Conservation (phyloP, 2,797 vertebrate species). For the Chromis chromis region DNA sequence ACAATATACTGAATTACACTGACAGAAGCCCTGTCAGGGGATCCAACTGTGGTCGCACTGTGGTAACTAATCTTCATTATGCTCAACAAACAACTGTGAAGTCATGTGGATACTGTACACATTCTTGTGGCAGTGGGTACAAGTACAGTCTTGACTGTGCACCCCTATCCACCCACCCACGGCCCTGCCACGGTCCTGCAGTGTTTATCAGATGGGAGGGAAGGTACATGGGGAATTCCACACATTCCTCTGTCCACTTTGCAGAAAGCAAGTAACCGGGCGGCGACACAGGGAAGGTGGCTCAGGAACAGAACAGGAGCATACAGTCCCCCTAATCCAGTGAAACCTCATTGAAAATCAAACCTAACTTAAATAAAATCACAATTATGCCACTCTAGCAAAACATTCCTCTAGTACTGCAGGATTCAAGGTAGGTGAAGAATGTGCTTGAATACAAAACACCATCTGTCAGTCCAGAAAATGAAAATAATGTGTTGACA, state of each 20-base stretch:
- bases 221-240: slow-evolving; percentile 79
- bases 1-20: slow-evolving; percentile 26
- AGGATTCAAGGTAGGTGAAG: slow-evolving; percentile 47
- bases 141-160: slow-evolving; percentile 68
- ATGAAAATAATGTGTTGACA: slow-evolving; percentile 69
- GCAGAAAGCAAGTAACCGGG: slow-evolving; percentile 53
- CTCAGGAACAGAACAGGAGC: slow-evolving; percentile 18
- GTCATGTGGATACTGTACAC: slow-evolving; percentile 61
- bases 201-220: slow-evolving; percentile 79
- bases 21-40: slow-evolving; percentile 39
- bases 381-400: slow-evolving; percentile 30
- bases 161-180: slow-evolving; percentile 33
- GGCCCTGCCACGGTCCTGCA: slow-evolving; percentile 58
- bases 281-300: slow-evolving; percentile 30
- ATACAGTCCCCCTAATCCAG: slow-evolving; percentile 16
- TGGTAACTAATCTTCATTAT: slow-evolving; percentile 41
- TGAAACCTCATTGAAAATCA: slow-evolving; percentile 4
- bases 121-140: slow-evolving; percentile 75
- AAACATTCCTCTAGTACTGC: slow-evolving; percentile 19
- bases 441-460: slow-evolving; percentile 53
- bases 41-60: slow-evolving; percentile 47
- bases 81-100: slow-evolving; percentile 58
- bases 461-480: slow-evolving; percentile 59
- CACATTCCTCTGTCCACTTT: slow-evolving; percentile 75
- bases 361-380: slow-evolving; percentile 12